These are phyloP conservation scores for Otolemur garnettii DNA, from an alignment of 2,113 vertebrate species.

Conservation along the genomic window DNA sequence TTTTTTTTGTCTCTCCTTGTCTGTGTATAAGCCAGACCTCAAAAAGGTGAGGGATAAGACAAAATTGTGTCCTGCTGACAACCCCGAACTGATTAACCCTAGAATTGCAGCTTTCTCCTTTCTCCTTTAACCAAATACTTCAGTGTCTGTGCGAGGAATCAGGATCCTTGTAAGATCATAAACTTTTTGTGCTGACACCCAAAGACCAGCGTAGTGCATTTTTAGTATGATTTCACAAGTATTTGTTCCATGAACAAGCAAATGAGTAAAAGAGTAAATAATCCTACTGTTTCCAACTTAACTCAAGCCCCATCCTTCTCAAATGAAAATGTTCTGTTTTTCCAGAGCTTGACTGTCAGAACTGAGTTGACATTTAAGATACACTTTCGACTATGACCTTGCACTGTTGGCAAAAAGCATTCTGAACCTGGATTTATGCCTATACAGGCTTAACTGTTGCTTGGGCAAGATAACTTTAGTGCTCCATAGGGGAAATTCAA, in stretches of 20 bases:
- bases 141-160: background rate
- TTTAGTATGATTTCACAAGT: background rate
- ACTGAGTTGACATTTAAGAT: background rate
- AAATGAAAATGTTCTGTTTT: background rate
- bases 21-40: background rate
- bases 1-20: background rate
- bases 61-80: background rate
- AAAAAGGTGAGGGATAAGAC: background rate
- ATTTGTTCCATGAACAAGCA: background rate
- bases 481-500: background rate
- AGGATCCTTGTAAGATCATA: background rate
- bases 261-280: constrained; percentile 4
- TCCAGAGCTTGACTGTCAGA: background rate
- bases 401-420: background rate
- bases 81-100: background rate
- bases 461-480: background rate
- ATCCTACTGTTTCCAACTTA: background rate
- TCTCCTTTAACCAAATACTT: background rate
- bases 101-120: background rate
- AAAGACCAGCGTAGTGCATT: background rate
- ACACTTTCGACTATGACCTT: background rate
- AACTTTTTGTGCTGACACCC: background rate
- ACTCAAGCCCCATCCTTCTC: background rate
- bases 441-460: background rate
- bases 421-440: background rate